Evolutionary conservation across 2,888 invertebrate species (phyloP), one percentile per base, ranked within the genome.

Genomic region (Leucophora obtusa): DNA sequence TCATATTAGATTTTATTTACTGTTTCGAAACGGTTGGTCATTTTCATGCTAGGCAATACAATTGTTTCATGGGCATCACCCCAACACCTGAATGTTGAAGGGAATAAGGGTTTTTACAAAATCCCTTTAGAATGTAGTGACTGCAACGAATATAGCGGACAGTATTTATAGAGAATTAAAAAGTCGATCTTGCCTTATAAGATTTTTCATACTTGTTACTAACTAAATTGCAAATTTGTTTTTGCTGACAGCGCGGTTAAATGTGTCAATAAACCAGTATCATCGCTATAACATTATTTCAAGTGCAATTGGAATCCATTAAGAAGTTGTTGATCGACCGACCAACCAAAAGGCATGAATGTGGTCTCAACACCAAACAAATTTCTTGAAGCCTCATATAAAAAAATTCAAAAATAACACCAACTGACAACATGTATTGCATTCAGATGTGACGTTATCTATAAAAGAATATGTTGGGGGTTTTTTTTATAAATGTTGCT

Each of bases 281-380:
- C 70, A 60, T 78, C 77, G 47, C 50, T 60, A 47, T 63, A 17
- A 38, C 71, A 78, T 72, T 78, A 78, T 70, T 74, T 77, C 77
- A 81, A 77, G 77, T 77, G 81, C 77, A 81, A 81, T 81, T 74
- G 77, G 81, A 81, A 60, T 77, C 81, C 81, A 77, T 68, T 77
- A 70, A 14, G 47, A 43, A 24, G 54, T 70, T 73, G 73, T 62
- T 79, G 66, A 60, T 60, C 24, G 79, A 68, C 28, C 28, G 28
- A 28, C 28, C 28, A 38, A 54, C 21, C 43, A 47, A 71, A 65
- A 74, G 74, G 79, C 79, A 73, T 75, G 75, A 75, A 75, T 75
- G 54, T 69, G 66, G 63, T 58, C 53, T 75, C 71, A 68, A 62
- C 69, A 72, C 69, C 68, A 80, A 75, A 51, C 43, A 75, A 62